Conservation (phyloP, 2,113 vertebrate genomes). For the Channa argus region DNA sequence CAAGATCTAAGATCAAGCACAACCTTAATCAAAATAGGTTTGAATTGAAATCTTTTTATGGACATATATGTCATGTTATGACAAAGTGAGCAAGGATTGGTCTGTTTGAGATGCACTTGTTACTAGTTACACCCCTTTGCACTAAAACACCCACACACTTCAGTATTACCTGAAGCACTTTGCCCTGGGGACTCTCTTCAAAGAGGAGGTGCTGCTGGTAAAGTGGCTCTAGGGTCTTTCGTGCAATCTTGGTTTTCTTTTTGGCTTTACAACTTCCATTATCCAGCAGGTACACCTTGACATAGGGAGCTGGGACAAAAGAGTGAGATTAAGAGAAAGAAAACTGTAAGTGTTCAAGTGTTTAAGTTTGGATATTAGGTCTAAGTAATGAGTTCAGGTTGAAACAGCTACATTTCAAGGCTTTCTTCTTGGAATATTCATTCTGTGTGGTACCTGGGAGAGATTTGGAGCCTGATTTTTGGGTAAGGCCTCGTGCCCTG, state of each 20-base stretch:
- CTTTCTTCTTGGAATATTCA: no score
- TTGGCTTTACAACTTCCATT: slow-evolving; percentile 97
- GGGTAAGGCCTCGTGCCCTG: slow-evolving; percentile 94
- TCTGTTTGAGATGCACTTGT: neutral
- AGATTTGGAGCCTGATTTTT: slow-evolving; percentile 97
- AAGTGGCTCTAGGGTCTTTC: slow-evolving; percentile 98
- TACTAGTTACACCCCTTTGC: neutral
- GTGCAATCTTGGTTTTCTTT: slow-evolving; percentile 99
- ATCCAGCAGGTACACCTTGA: slow-evolving; percentile 98
- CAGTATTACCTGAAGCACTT: slow-evolving; percentile 95
- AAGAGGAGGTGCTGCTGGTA: slow-evolving; percentile 98
- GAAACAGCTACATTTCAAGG: no score
- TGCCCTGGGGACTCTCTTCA: slow-evolving; percentile 96
- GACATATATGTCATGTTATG: neutral
- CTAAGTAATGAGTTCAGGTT: neutral
- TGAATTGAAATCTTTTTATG: neutral
- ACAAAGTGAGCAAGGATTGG: neutral
- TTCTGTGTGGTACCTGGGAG: slow-evolving; percentile 88
- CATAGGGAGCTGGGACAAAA: slow-evolving; percentile 89
- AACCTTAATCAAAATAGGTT: no score
- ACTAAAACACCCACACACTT: neutral
- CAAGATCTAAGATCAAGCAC: neutral
- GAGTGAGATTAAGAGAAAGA: no score
- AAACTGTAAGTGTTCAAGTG: neutral
- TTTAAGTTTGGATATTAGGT: neutral